phyloP scores from a whole-genome alignment of 2,797 vertebrate species.

The Cyprinella venusta region DNA sequence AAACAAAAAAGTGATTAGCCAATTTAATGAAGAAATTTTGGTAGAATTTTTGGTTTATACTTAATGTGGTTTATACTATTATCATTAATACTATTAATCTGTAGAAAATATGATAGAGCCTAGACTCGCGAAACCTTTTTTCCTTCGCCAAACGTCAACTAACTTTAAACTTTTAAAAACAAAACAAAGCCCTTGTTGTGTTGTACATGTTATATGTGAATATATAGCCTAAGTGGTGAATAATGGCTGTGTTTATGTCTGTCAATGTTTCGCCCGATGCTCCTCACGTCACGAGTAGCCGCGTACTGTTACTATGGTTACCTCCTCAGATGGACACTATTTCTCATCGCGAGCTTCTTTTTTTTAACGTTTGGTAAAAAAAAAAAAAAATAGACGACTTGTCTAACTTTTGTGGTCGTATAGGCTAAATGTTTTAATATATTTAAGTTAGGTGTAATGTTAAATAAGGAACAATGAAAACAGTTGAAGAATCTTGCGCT shows the following conservation, averaged over 20 bases:
- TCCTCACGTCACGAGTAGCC: background rate
- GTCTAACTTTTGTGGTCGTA: background rate
- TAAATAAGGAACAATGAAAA: background rate
- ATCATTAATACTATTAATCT: background rate
- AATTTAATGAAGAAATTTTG: background rate
- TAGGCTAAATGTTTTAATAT: background rate
- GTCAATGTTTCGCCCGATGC: background rate
- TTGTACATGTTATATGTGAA: background rate
- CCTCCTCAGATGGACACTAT: background rate
- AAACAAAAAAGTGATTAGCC: background rate
- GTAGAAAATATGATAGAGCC: background rate
- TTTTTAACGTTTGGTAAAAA: background rate
- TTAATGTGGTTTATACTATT: background rate
- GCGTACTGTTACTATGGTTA: conserved; percentile 29
- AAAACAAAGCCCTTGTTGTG: background rate
- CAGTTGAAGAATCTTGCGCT: background rate
- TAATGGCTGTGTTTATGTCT: background rate
- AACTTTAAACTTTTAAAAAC: background rate
- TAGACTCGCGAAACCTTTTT: background rate
- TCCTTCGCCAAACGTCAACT: background rate
- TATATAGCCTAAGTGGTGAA: background rate
- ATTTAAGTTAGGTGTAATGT: too few relatives aligned
- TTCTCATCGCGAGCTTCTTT: background rate
- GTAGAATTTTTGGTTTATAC: too few relatives aligned
- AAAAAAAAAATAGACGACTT: too few relatives aligned